A percentile compares a stretch with the other conserved stretches of the same genome.
Evolutionary conservation across 2,113 vertebrate species (phyloP).

Genomic region (Pelecanoides urinatrix): DNA sequence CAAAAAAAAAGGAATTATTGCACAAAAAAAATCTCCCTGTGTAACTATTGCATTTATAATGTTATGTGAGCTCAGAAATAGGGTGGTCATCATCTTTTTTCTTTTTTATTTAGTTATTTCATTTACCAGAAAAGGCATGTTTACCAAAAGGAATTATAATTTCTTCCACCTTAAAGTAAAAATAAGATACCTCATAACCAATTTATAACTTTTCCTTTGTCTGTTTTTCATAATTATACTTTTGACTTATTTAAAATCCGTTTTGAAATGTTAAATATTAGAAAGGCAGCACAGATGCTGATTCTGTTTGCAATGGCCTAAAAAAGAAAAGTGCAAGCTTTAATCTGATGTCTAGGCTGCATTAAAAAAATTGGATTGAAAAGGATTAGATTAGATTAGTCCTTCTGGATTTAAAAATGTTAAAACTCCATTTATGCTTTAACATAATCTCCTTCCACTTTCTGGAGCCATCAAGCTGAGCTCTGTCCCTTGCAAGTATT

Average conservation of each 20-base stretch:
- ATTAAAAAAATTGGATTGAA: slow-evolving; percentile 99
- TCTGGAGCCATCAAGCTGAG: slow-evolving; percentile 80
- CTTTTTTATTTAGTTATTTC: background rate
- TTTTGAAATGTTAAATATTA: background rate
- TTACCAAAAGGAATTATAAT: background rate
- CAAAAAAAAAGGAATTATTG: background rate
- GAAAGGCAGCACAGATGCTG: slow-evolving; percentile 83
- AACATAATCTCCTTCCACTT: slow-evolving; percentile 93
- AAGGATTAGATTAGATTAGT: slow-evolving; percentile 98
- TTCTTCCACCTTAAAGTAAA: background rate
- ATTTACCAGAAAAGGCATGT: background rate
- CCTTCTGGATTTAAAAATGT: slow-evolving; percentile 92
- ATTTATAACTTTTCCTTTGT: background rate
- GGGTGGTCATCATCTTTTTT: accelerated
- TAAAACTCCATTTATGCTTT: slow-evolving; percentile 93
- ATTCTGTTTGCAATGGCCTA: slow-evolving; percentile 83
- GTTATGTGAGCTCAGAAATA: background rate
- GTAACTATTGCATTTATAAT: background rate
- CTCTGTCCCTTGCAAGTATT: slow-evolving; percentile 76
- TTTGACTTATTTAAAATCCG: slow-evolving; percentile 29
- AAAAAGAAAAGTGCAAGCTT: slow-evolving; percentile 85
- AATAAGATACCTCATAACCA: background rate
- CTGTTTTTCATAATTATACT: background rate
- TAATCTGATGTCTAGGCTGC: slow-evolving; percentile 94
- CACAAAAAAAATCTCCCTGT: background rate